phyloP scores from a whole-genome alignment of 2,113 vertebrate genomes.

The Zosterops lateralis region DNA sequence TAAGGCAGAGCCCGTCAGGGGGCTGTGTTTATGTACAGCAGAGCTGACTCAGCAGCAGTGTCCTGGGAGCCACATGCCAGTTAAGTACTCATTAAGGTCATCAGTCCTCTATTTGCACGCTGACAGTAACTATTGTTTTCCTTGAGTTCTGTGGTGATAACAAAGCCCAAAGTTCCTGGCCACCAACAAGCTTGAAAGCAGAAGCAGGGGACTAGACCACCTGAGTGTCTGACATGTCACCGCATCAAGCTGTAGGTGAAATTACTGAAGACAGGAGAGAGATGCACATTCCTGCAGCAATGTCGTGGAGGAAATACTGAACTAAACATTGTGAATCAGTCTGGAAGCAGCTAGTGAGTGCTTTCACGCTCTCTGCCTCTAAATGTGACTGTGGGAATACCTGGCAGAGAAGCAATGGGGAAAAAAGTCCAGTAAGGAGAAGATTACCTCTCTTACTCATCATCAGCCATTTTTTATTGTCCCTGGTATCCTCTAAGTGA shows the following conservation, averaged over 20 bases:
- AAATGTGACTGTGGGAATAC: not conserved
- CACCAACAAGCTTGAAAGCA: not conserved
- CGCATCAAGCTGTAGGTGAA: not conserved
- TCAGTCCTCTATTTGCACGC: not conserved
- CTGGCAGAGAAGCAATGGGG: not conserved
- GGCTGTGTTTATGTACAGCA: not conserved
- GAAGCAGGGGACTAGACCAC: not conserved
- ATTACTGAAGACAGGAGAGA: not conserved
- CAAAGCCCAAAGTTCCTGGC: not conserved
- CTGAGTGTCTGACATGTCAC: not conserved
- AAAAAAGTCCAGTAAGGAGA: not conserved
- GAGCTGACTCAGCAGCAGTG: conserved; percentile 28
- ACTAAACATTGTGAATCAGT: not conserved
- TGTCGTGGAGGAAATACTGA: not conserved
- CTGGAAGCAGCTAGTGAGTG: not conserved
- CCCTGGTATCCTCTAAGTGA: not conserved
- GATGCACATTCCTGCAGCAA: not conserved
- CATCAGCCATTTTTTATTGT: not conserved
- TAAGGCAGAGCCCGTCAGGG: not conserved
- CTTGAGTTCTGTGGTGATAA: not conserved
- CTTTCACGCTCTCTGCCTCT: not conserved
- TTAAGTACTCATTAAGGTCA: not conserved
- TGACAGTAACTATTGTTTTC: not conserved
- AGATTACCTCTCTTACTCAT: not conserved
- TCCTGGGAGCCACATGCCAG: not conserved